phyloP scores from a whole-genome alignment of 2,797 vertebrate species.

The Buphagus erythrorhynchus region DNA sequence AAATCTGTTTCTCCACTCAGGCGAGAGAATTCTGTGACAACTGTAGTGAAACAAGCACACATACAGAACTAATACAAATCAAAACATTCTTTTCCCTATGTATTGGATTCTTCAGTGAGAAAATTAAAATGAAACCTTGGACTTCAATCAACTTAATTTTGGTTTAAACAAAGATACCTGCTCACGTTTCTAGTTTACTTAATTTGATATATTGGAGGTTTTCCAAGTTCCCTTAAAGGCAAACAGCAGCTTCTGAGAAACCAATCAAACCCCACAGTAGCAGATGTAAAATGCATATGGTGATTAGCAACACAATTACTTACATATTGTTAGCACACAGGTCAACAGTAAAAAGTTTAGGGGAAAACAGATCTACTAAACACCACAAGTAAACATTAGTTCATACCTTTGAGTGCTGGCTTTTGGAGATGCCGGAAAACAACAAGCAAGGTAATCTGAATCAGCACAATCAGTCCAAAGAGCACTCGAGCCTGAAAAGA shows the following conservation, averaged over 20 bases:
- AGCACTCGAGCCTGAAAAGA: slow-evolving; percentile 78
- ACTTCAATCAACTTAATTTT: neutral
- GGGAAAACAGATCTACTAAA: neutral
- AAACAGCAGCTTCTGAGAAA: neutral
- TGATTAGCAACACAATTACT: neutral
- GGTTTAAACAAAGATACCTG: neutral
- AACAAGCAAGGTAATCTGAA: slow-evolving; percentile 84
- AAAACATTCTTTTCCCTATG: neutral
- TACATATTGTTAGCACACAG: neutral
- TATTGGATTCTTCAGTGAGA: neutral
- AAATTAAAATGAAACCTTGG: neutral
- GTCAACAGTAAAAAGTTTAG: neutral
- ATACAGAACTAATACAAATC: neutral
- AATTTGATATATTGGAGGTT: neutral
- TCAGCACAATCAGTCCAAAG: slow-evolving; percentile 82
- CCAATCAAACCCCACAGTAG: neutral
- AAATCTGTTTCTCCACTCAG: neutral
- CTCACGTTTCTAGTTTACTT: neutral
- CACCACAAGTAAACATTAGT: neutral
- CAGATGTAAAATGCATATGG: neutral
- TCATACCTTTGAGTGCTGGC: slow-evolving; percentile 84
- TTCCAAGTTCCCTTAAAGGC: neutral
- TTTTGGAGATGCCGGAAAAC: slow-evolving; percentile 82
- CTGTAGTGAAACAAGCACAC: neutral
- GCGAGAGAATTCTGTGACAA: neutral